Conservation (phyloP, 2,888 invertebrate genomes). For the Deroplatys truncata region DNA sequence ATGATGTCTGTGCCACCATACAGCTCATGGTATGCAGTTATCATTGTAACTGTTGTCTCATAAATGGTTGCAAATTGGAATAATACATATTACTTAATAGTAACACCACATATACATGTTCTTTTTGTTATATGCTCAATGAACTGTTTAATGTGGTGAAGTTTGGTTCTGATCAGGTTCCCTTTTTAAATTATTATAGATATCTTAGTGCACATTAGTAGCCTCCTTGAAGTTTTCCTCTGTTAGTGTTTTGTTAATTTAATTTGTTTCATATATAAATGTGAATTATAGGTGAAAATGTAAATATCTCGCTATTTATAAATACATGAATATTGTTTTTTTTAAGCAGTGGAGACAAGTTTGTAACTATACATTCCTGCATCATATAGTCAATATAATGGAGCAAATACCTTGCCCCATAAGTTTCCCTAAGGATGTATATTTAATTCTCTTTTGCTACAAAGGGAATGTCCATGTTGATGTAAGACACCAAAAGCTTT, state of each 20-base stretch:
- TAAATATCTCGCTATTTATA: not conserved
- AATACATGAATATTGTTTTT: not conserved
- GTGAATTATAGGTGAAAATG: not conserved
- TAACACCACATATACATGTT: not conserved
- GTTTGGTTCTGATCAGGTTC: not conserved
- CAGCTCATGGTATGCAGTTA: no score
- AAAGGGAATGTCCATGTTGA: conserved; percentile 12
- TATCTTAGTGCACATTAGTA: not conserved
- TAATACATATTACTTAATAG: not conserved
- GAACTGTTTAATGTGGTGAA: not conserved
- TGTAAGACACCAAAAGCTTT: conserved; percentile 26
- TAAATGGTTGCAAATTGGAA: not conserved
- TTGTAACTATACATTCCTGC: conserved; percentile 25
- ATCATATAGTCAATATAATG: conserved; percentile 25
- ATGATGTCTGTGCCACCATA: no score
- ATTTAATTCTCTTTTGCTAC: conserved; percentile 8
- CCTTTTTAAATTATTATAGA: not conserved
- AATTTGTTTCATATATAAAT: not conserved
- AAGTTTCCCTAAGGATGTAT: conserved; percentile 6
- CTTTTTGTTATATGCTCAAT: not conserved
- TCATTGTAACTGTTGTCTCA: not conserved
- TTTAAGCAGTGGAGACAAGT: not conserved
- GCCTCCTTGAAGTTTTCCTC: not conserved
- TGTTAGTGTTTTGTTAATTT: not conserved
- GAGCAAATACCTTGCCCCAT: conserved; percentile 12